Evolutionary conservation across 2,113 vertebrate genomes (phyloP), one percentile per base, ranked within the genome.

Genomic region (Microtus richardsoni): DNA sequence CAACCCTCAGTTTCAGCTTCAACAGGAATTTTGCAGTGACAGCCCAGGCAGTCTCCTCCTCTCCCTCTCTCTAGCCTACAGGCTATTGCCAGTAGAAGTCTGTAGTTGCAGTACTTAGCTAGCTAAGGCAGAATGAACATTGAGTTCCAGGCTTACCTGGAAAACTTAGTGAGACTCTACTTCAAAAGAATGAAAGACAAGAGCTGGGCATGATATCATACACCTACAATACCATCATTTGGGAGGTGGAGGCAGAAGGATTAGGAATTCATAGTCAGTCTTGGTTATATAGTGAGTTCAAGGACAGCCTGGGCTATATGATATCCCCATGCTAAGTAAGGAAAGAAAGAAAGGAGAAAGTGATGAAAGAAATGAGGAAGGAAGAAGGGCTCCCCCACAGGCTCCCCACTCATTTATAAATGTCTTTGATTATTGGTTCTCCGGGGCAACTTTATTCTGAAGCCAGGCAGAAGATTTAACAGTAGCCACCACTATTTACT

Each of bases 361-460:
- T 58, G 54, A 58, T 58, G 54, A 19, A 58, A 58, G 52, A 6
- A 58, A 58, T 19, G 54, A 58, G 54, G 54, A 58, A 19, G 54
- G 17, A 58, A 58, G 54, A 58, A 19, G 54, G 54, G 54, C 54
- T 58, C 16, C 16, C 16, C 54, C 54, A 54, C 4, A 54, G 54
- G 54, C 22, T 28, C 54, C 21, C 74, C 68, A n/a, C 30, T 33
- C 44, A 91, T 88, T 94, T 62, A 91, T 83, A 74, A 64, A 93
- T 88, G 52, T 70, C 49, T 70, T 44, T 28, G 28, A 44, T 95
- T 89, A 94, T 11, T 83, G 77, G 49, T 92, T 74, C 64, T 97
- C 88, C 70, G 83, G 73, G 49, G 75, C 58, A 96, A 83, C 47
- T 85, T 64, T 62, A 58, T 39, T 82, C 41, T 87, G 41, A 92